Conservation (phyloP, 2,888 invertebrate genomes). For the Phasia obesa region DNA sequence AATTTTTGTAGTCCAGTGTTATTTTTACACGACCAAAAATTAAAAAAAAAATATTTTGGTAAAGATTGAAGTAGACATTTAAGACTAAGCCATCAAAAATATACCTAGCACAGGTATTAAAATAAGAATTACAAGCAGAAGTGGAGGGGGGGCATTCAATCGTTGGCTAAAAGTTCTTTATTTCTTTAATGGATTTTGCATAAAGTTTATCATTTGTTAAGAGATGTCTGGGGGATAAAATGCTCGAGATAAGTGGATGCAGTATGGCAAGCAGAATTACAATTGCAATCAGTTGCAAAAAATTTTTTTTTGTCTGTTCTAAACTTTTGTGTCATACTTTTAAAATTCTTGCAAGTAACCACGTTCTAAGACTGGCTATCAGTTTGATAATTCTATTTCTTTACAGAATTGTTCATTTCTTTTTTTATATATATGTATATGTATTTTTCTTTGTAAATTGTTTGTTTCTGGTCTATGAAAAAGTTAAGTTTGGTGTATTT, state of each 20-base stretch:
- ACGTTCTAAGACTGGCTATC: conserved; percentile 18
- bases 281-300: conserved; percentile 44
- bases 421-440: neutral
- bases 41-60: too few relatives aligned
- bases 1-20: too few relatives aligned
- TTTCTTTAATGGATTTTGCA: conserved; percentile 46
- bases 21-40: neutral
- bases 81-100: conserved; percentile 59
- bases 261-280: conserved; percentile 32
- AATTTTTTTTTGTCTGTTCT: neutral
- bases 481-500: conserved; percentile 23
- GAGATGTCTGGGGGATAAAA: neutral
- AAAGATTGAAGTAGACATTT: conserved; percentile 36
- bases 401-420: neutral
- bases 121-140: neutral
- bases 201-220: conserved; percentile 53
- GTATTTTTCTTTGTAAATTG: conserved; percentile 1
- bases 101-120: conserved; percentile 35
- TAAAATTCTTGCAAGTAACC: conserved; percentile 6
- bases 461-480: conserved; percentile 16
- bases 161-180: conserved; percentile 30
- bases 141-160: conserved; percentile 26
- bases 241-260: conserved; percentile 38
- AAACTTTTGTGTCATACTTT: conserved; percentile 24
- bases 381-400: conserved; percentile 30